Evolutionary conservation across 92 coral and sea anemone species (phyloP), one percentile per base, ranked within the genome.

Genomic region (Virgularia gustaviana): DNA sequence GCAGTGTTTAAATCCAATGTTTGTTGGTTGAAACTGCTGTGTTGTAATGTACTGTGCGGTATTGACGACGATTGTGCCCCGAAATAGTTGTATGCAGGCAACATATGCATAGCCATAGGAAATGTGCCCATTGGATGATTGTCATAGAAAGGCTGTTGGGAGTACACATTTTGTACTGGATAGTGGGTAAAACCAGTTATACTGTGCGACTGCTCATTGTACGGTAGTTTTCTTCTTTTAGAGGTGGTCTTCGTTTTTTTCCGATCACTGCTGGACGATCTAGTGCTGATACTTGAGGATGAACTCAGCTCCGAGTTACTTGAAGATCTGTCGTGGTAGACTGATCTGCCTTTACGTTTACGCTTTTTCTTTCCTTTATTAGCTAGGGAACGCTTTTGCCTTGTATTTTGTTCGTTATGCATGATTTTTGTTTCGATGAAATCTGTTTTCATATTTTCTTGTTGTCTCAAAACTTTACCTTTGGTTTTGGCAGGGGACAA

Each of bases 231-330:
- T 51, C 55, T 51, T 16, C 57, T 51, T 51, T 27, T 16, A 51
- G 57, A 51, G 23, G 57, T 16, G 22, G 22, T 19, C 57, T 51
- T 51, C 22, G 57, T 27, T 51, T 16, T 16, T 51, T 16, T 51
- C 3, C 28, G 22, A 51, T 51, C 57, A 16, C 57, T 51, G 57
- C 57, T 51, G 57, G 57, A 51, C 57, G 57, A 51, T 51, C 57
- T 16, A 2, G 28, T 51, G 13, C 23, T 19, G 28, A 1, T 16
- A 51, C 57, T 51, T 16, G 57, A 51, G 57, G 57, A 51, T 51
- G 57, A 51, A 16, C 57, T 51, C 22, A 51, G 57, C 23, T 51
- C 57, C 1, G 24, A 51, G 2, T 51, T 16, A 51, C 57, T 51
- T 51, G 57, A 4, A 4, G 25, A 51, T 5, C 57, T 51, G 57